Evolutionary conservation across 2,113 vertebrate species (phyloP).

Genomic region (Zosterops pallidus): DNA sequence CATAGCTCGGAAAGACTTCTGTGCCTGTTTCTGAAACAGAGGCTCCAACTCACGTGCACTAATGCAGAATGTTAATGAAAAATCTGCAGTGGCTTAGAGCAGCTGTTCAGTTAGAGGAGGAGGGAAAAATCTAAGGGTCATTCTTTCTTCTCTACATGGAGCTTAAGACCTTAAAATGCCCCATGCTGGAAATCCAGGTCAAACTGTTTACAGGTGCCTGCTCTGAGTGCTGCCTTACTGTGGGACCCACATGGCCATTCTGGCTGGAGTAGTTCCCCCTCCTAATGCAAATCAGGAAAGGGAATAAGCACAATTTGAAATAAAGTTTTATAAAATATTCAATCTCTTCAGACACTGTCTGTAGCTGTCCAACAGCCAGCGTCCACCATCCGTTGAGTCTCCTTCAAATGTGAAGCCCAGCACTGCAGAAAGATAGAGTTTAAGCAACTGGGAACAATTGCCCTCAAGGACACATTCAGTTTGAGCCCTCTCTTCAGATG

Average conservation of each 20-base stretch:
- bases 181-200: constrained; percentile 15
- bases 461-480: not conserved
- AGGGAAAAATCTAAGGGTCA: not conserved
- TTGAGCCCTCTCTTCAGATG: constrained; percentile 51
- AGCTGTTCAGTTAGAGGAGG: not conserved
- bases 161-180: constrained; percentile 33
- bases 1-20: not conserved
- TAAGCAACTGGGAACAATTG: not conserved
- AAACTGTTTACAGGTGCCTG: not conserved
- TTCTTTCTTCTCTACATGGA: not conserved
- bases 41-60: not conserved
- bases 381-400: not conserved
- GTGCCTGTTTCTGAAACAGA: not conserved
- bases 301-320: constrained; percentile 20
- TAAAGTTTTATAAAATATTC: constrained; percentile 14
- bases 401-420: not conserved
- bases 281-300: constrained; percentile 5
- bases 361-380: constrained; percentile 4
- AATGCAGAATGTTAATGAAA: not conserved
- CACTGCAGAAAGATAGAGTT: not conserved
- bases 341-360: constrained; percentile 7
- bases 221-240: not conserved
- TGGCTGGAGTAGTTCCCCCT: not conserved
- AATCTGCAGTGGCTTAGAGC: not conserved
- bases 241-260: not conserved